Base-by-base conservation (phyloP, 2,797 vertebrate species). In the Sebastes matsubarae region DNA sequence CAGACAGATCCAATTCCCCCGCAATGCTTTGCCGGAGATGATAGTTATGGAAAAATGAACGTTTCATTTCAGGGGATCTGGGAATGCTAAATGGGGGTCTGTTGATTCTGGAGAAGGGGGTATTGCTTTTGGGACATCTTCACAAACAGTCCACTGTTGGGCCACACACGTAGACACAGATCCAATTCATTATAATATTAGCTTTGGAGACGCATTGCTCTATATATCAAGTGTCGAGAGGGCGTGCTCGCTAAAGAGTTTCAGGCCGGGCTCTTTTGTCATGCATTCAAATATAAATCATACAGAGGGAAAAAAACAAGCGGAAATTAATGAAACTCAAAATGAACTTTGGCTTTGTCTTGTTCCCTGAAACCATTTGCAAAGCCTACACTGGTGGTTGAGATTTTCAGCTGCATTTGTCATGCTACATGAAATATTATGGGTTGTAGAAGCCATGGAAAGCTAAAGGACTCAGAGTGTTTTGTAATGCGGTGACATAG, bases 101-200 rank as follows among this genome's bases (percentile, higher is more conserved):
- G 93, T 94, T 94, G 92, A 94, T 90, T 92, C 89, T 93, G 91
- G 89, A 87, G 82, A 87, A 22, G 74, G 83, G 69, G 85, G 63
- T 91, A 91, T 94, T 93, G 89, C 89, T 90, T 92, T 86, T 93
- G 90, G 90, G 91, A 93, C 93, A 91, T 92, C 89, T 87, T 89
- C 86, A 82, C 90, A 92, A 93, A 92, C 82, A 87, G 82, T 77
- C 80, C 68, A 61, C 80, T 76, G 73, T 78, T 16, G 72, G 89
- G 79, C 89, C 88, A 93, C 92, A 93, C 92, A 93, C 77, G 38
- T 30, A 84, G 79, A 89, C 81, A 87, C 83, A 86, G 80, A 90
- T 90, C 86, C 85, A 81, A 81, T 89, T 91, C 87, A 90, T 93
- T 93, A 87, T 30, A 83, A 87, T 90, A 93, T 91, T 92, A 88